Evolutionary conservation across 2,888 invertebrate genomes (phyloP).

Genomic region (Coelinius sp.): DNA sequence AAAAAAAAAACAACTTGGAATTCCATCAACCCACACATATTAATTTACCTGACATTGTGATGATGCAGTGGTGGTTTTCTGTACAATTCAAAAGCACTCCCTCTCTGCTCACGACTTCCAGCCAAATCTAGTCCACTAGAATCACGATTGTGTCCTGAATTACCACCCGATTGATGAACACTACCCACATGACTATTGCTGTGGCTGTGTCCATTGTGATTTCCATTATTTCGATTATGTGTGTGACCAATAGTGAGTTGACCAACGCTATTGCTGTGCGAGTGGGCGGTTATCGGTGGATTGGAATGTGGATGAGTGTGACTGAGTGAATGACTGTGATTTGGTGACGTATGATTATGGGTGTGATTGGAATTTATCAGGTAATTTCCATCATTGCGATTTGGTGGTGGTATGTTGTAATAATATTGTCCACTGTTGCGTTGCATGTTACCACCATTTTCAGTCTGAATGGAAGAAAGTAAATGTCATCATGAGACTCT

Average conservation of each 20-base stretch:
- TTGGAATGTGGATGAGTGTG: constrained; percentile 65
- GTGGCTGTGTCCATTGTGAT: constrained; percentile 61
- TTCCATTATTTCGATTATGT: constrained; percentile 61
- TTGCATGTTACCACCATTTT: constrained; percentile 72
- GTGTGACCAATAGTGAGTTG: constrained; percentile 63
- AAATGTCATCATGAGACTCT: too few relatives aligned
- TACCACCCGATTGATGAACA: constrained; percentile 55
- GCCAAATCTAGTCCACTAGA: constrained; percentile 78
- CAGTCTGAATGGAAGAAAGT: not conserved
- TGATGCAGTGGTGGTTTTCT: constrained; percentile 91
- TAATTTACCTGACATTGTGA: constrained; percentile 82
- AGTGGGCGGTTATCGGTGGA: constrained; percentile 64
- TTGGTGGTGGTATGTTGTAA: constrained; percentile 71
- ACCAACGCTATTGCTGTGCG: constrained; percentile 67
- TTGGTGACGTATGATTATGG: constrained; percentile 59
- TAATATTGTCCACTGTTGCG: constrained; percentile 73
- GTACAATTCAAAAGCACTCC: constrained; percentile 95
- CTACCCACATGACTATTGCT: constrained; percentile 51
- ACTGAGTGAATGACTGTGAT: constrained; percentile 66
- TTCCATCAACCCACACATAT: not conserved
- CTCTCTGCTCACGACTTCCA: constrained; percentile 90
- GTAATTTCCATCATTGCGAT: constrained; percentile 55
- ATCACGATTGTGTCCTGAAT: constrained; percentile 68
- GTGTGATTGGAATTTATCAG: constrained; percentile 62
- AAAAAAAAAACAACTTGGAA: too few relatives aligned